Evolutionary conservation across 2,113 vertebrate genomes (phyloP), one percentile per base, ranked within the genome.

Genomic region (Holacanthus passer): DNA sequence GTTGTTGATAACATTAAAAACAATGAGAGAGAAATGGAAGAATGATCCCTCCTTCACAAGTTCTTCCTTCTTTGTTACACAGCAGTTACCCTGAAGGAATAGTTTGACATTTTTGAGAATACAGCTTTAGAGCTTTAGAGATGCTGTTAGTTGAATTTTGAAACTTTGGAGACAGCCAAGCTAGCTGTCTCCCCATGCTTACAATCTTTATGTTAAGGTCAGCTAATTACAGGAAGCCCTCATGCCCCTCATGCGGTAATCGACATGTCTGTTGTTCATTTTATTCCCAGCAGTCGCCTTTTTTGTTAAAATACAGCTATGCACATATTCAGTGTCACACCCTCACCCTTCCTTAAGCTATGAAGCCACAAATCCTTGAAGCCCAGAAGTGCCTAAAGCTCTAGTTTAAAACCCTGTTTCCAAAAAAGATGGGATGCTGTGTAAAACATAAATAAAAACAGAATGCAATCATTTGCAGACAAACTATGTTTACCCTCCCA

Each of bases 31-130:
- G 4, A 75, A 64, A 22, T 14, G 48, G 8, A 50, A 35, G 16
- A 59, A 22, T 48, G n/a, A 74, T 73, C 52, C 50, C 35, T 77
- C 48, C 24, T 52, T 35, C 20, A 27, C 10, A 64, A 27, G 29
- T 41, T 29, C 22, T 27, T 17, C 37, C 1, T 60, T 43, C 14
- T 14, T 20, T 63, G 10, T 60, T 58, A 11, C 9, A 8, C 39
- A 70, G 37, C 56, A 27, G 24, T 65, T n/a, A 0, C 24, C 39
- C 47, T 71, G 27, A 45, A 41, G 63, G 35, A 72, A 14, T 11
- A 62, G 43, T 52, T 20, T 16, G 32, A 41, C n/a, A 45, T 52
- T 77, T 56, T 59, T 7, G 39, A 13, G 10, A 50, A 58, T 14
- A 39, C 31, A 29, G 22, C 39, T 45, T 48, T 3, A 9, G n/a